Percentiles rank a stretch among this genome's conserved stretches.
phyloP scores from a whole-genome alignment of 92 coral and sea anemone genomes.

The Phymanthus crucifer region DNA sequence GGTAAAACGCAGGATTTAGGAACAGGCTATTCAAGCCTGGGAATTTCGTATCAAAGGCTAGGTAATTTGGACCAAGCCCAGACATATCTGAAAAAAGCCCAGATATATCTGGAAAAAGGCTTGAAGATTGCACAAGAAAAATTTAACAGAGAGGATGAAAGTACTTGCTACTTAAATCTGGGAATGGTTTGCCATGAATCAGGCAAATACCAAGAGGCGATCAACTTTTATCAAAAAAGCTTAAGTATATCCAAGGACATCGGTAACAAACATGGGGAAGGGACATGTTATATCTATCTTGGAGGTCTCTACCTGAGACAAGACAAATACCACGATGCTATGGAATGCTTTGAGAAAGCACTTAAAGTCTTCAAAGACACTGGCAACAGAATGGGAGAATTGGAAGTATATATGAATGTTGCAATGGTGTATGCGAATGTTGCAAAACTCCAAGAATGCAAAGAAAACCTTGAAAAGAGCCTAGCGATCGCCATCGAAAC shows the following conservation, averaged over 20 bases:
- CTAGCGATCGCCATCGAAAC: too few species aligned
- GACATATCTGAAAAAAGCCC: not conserved
- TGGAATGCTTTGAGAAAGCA: too few species aligned
- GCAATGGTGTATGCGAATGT: not conserved
- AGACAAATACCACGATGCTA: conserved; percentile 26
- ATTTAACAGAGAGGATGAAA: not conserved
- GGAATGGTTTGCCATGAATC: not conserved
- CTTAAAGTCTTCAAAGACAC: not conserved
- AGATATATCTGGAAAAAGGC: too few species aligned
- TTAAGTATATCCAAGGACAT: not conserved
- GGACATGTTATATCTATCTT: not conserved
- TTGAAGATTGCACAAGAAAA: not conserved
- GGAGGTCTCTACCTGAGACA: not conserved
- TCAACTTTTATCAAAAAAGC: too few species aligned
- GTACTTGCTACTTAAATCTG: not conserved
- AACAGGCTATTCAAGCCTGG: not conserved
- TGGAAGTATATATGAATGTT: not conserved
- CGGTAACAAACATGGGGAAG: not conserved
- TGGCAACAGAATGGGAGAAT: conserved; percentile 5
- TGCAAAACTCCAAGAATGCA: too few species aligned
- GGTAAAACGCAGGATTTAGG: not conserved
- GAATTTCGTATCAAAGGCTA: not conserved
- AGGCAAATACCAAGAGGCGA: too few species aligned
- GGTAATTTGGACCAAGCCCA: not conserved
- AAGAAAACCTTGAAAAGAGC: too few species aligned